Evolutionary conservation across 2,888 invertebrate species (phyloP).

Genomic region (Amphipoea lucens): DNA sequence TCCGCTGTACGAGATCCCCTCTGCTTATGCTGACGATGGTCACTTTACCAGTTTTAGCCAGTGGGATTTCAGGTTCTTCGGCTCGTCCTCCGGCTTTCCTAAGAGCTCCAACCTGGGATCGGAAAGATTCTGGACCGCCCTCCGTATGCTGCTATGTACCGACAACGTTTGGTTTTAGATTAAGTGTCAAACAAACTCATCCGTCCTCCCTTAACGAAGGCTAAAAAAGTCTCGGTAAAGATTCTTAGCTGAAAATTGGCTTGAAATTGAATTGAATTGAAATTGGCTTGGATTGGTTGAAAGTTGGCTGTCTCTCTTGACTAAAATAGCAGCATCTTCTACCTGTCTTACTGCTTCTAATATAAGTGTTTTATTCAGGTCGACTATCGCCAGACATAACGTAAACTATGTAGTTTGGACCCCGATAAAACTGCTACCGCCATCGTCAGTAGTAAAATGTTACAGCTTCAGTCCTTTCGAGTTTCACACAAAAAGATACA

Average conservation of each 20-base stretch:
- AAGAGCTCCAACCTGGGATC: neutral
- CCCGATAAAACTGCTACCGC: neutral
- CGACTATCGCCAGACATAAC: neutral
- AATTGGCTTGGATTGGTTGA: too few species aligned
- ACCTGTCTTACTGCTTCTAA: neutral
- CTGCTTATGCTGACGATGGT: neutral
- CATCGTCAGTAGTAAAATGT: slow-evolving; percentile 20
- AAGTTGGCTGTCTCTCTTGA: neutral
- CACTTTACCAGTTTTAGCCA: neutral
- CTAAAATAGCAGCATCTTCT: neutral
- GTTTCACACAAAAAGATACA: neutral
- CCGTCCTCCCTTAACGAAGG: neutral
- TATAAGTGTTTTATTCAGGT: neutral
- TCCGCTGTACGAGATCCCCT: neutral
- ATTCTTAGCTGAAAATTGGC: too few species aligned
- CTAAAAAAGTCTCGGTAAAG: neutral
- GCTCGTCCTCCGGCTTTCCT: too few species aligned
- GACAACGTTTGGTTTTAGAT: neutral
- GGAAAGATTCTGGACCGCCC: neutral
- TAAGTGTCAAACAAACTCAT: neutral
- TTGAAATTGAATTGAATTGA: too few species aligned
- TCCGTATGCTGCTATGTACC: neutral
- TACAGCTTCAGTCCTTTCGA: neutral
- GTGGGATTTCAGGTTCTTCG: too few species aligned
- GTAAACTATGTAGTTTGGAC: neutral